Evolutionary conservation across 2,888 invertebrate species (phyloP), one percentile per base, ranked within the genome.

Genomic region (Caenorhabditis angaria): DNA sequence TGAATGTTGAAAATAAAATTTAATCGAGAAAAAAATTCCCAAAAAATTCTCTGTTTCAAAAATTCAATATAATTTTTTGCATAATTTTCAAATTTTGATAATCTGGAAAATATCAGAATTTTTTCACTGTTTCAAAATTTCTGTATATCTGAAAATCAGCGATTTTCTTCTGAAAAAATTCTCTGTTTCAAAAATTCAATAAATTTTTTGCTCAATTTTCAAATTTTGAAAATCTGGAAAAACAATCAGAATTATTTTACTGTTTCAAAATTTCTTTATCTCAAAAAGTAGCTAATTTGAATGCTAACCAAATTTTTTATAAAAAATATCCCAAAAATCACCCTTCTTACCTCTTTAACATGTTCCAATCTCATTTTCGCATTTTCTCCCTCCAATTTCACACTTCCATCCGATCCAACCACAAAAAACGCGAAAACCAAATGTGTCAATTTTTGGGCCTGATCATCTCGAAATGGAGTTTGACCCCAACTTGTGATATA

Each of bases 401-500:
- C 67, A 28, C 75, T 73, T 22, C 86, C 87, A 66, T 85, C 80
- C 3, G 78, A 65, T 20, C 79, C 73, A 55, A 85, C 76, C 6
- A 80, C 78, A 51, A 86, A 77, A 68, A 87, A 87, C 14, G 87
- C 87, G 59, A 80, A 87, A 22, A 87, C 80, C 28, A 87, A 68
- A 61, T 87, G 87, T 18, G 87, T 87, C 32, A 87, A 64, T 27
- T 67, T 67, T 12, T 60, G 59, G 10, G 85, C 85, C 75, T 85
- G 85, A 25, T 80, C 76, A 63, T 79, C 70, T 18, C 82, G 77
- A 62, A 86, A 83, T 12, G 78, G 75, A 1, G 75, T 60, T 18
- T 69, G 78, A 12, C 85, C 84, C 86, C 87, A 87, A 3, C 83
- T 81, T 18, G 86, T 83, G 58, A 84, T 85, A 69, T 87, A 87